Evolutionary conservation across 2,113 vertebrate species (phyloP).

Genomic region (Elaphurus davidianus): DNA sequence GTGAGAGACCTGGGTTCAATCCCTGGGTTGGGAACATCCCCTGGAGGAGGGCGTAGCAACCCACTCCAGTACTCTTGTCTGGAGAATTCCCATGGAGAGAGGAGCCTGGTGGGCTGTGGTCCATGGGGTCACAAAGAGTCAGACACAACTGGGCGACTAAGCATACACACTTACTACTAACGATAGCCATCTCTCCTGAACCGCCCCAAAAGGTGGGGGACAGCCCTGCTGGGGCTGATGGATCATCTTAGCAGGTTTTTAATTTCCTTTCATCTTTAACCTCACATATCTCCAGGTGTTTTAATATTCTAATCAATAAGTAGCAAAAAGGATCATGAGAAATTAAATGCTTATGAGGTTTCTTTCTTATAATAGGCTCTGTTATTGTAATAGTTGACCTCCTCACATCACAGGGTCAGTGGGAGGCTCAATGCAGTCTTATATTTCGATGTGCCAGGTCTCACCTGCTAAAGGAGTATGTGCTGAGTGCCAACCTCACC

Average conservation of each 20-base stretch:
- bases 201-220: neutral
- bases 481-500: neutral
- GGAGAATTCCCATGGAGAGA: neutral
- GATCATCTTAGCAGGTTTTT: neutral
- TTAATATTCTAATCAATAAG: slow-evolving; percentile 5
- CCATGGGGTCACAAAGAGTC: neutral
- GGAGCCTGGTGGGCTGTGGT: neutral
- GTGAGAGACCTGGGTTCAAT: neutral
- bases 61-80: neutral
- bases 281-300: neutral
- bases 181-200: neutral
- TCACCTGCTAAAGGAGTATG: neutral
- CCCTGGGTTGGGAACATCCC: neutral
- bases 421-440: neutral
- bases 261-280: slow-evolving; percentile 27
- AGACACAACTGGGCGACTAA: neutral
- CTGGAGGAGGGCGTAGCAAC: neutral
- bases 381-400: neutral
- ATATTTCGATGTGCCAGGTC: neutral
- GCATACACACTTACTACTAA: neutral
- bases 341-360: neutral
- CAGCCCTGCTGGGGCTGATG: neutral
- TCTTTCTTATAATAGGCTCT: neutral
- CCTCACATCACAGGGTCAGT: neutral
- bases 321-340: neutral